Conservation (phyloP, 2,888 invertebrate genomes). For the Drosophila rubida region DNA sequence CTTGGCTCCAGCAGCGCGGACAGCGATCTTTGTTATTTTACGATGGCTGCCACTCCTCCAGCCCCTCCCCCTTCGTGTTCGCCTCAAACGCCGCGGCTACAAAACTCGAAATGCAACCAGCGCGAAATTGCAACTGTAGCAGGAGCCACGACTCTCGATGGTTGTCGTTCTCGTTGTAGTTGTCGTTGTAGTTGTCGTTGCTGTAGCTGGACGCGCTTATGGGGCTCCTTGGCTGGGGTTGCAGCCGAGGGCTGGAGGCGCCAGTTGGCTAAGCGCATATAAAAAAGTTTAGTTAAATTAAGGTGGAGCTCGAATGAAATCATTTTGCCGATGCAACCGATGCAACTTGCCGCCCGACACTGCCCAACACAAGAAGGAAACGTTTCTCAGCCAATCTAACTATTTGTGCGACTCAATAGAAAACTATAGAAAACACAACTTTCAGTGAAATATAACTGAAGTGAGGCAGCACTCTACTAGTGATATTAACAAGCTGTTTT, state of each 20-base stretch:
- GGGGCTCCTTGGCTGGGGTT: constrained; percentile 10
- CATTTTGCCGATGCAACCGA: constrained; percentile 63
- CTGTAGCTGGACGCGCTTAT: constrained; percentile 13
- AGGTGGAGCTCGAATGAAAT: constrained; percentile 74
- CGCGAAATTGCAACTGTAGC: constrained; percentile 70
- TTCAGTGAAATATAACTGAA: too few relatives aligned
- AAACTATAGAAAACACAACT: too few relatives aligned
- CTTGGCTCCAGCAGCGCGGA: constrained; percentile 72
- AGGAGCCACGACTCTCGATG: constrained; percentile 5
- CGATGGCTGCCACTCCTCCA: constrained; percentile 41
- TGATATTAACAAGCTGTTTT: too few relatives aligned
- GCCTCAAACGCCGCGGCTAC: constrained; percentile 56
- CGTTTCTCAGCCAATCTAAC: not conserved
- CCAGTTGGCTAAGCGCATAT: constrained; percentile 77
- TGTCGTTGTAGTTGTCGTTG: constrained; percentile 20
- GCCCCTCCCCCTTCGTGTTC: constrained; percentile 22
- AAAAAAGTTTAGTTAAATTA: constrained; percentile 76
- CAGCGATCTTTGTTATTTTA: constrained; percentile 74
- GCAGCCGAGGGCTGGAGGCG: constrained; percentile 50
- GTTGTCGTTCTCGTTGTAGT: constrained; percentile 18
- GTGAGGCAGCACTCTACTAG: too few relatives aligned
- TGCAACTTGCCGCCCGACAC: constrained; percentile 41
- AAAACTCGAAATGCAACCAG: constrained; percentile 77
- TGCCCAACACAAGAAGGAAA: constrained; percentile 1
- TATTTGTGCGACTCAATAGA: not conserved